A percentile compares a stretch with the other conserved stretches of the same genome.
These are phyloP conservation scores for Trimorus sp. DNA, from an alignment of 2,888 invertebrate genomes.

Conservation along the genomic window DNA sequence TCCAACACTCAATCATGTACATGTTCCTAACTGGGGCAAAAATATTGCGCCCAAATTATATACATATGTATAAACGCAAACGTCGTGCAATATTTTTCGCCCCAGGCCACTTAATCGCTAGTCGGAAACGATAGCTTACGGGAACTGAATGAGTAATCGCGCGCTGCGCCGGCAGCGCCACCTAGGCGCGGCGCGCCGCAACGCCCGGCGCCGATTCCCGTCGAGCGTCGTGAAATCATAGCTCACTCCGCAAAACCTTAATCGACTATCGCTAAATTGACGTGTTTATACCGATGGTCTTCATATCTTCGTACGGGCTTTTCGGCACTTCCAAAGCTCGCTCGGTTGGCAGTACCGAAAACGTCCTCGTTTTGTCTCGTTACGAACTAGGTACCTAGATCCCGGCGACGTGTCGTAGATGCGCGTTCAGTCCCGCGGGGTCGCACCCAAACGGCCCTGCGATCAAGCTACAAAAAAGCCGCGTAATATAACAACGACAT, in stretches of 20 bases:
- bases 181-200: no score
- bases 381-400: constrained; percentile 74
- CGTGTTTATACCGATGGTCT: constrained; percentile 79
- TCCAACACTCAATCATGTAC: constrained; percentile 71
- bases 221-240: constrained; percentile 47
- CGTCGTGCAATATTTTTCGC: constrained; percentile 16
- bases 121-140: background rate
- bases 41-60: constrained; percentile 51
- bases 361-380: constrained; percentile 59
- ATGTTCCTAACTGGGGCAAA: constrained; percentile 50
- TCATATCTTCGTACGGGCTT: constrained; percentile 38
- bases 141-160: no score
- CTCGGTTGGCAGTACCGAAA: constrained; percentile 46
- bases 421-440: constrained; percentile 29
- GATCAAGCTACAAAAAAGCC: constrained; percentile 47
- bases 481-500: constrained; percentile 39
- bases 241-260: constrained; percentile 71
- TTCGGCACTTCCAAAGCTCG: constrained; percentile 38
- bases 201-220: constrained; percentile 35
- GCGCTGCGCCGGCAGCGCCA: no score
- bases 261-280: constrained; percentile 81
- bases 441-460: constrained; percentile 10
- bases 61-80: constrained; percentile 39
- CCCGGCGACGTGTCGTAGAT: constrained; percentile 77
- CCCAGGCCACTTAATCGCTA: constrained; percentile 31